Conservation (phyloP, 2,113 vertebrate species). For the Neolamprologus tretocephalus region DNA sequence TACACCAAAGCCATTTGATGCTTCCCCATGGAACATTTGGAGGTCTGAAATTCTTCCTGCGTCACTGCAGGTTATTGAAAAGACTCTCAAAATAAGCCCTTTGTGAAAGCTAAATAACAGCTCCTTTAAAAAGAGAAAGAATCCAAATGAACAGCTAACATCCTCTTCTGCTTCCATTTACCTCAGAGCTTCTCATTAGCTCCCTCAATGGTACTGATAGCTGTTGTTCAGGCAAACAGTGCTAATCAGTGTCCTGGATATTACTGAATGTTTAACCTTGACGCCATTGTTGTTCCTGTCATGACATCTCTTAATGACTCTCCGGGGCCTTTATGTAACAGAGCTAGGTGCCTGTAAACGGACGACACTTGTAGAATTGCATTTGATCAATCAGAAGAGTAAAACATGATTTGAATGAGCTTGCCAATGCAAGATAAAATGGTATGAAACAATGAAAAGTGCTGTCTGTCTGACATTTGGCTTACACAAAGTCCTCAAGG, state of each 20-base stretch:
- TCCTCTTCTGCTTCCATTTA: neutral
- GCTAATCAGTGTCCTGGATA: neutral
- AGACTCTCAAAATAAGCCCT: neutral
- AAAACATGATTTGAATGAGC: neutral
- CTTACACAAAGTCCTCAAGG: neutral
- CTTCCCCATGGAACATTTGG: neutral
- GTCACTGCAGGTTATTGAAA: neutral
- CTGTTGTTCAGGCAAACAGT: neutral
- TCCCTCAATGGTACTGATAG: neutral
- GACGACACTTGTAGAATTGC: neutral
- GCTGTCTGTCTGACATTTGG: neutral
- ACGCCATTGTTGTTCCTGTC: neutral
- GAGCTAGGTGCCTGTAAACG: neutral
- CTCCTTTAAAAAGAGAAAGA: neutral
- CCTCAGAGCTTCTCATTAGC: conserved; percentile 24
- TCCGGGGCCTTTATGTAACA: neutral
- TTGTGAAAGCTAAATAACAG: conserved; percentile 1
- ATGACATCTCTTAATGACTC: neutral
- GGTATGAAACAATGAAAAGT: neutral
- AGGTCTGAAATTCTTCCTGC: neutral
- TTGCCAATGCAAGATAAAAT: neutral
- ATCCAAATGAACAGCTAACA: neutral
- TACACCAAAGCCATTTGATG: neutral
- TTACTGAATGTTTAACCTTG: neutral
- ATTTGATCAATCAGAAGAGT: neutral